phyloP scores from a whole-genome alignment of 1,140 invertebrate species.

The Proctacanthus coquilletti region DNA sequence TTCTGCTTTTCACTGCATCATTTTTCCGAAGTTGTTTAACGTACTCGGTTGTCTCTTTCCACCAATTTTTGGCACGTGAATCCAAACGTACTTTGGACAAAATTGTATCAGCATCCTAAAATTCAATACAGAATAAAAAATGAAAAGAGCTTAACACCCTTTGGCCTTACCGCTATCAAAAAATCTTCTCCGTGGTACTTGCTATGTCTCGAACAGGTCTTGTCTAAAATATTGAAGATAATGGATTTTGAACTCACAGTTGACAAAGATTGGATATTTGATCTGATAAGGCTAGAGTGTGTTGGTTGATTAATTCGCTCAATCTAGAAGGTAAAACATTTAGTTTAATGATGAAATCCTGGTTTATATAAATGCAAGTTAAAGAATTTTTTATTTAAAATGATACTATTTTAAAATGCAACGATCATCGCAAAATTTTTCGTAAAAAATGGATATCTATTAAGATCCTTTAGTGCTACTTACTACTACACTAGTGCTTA shows the following conservation, averaged over 20 bases:
- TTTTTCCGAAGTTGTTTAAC: not conserved
- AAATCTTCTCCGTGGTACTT: not conserved
- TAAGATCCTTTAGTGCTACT: slow-evolving; percentile 5
- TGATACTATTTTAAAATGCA: not conserved
- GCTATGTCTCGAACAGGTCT: not conserved
- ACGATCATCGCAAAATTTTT: too few species aligned
- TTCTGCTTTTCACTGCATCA: not conserved
- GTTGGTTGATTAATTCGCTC: slow-evolving; percentile 36
- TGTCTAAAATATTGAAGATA: not conserved
- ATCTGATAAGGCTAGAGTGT: slow-evolving; percentile 29
- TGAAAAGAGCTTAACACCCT: not conserved
- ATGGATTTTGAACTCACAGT: not conserved
- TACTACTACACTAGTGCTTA: slow-evolving; percentile 2
- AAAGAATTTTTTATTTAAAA: not conserved
- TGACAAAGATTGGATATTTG: not conserved
- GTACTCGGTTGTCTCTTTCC: slow-evolving; percentile 1
- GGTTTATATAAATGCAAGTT: not conserved
- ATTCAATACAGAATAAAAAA: not conserved
- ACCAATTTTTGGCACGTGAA: slow-evolving; percentile 2
- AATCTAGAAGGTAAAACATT: slow-evolving; percentile 22
- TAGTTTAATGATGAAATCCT: slow-evolving; percentile 5
- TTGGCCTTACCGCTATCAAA: not conserved
- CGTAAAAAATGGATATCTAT: not conserved
- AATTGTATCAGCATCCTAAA: not conserved
- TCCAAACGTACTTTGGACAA: not conserved